These are phyloP conservation scores for Apostichopus japonicus DNA, from an alignment of 35 echinoderm and acorn worm genomes.

Conservation along the genomic window DNA sequence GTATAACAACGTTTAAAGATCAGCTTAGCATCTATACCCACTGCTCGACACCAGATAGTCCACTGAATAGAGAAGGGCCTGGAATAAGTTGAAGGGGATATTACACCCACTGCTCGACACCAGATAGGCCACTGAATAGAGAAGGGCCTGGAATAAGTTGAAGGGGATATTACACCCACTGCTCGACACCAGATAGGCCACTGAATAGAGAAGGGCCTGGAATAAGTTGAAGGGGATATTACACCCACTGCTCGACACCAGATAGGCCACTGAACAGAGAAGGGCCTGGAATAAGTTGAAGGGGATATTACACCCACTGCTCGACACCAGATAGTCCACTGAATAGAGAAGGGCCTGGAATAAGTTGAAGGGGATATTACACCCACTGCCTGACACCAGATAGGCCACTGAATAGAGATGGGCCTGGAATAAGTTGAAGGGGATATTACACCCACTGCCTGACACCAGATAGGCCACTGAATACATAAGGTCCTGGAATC, in stretches of 20 bases:
- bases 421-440: too few relatives aligned
- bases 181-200: not conserved
- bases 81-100: not conserved
- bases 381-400: not conserved
- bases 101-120: not conserved
- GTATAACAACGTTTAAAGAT: constrained; percentile 40
- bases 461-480: not conserved
- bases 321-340: not conserved
- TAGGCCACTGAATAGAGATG: not conserved
- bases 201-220: not conserved
- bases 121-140: not conserved
- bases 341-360: not conserved
- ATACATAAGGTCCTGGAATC: not conserved
- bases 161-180: not conserved
- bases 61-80: not conserved
- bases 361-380: not conserved
- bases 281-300: not conserved
- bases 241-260: not conserved
- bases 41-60: not conserved
- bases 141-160: not conserved
- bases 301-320: not conserved
- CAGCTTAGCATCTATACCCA: constrained; percentile 5
- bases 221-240: not conserved
- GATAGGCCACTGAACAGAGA: not conserved
- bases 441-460: not conserved